Evolutionary conservation across 1,140 invertebrate genomes (phyloP).

Genomic region (Dreissena polymorpha): DNA sequence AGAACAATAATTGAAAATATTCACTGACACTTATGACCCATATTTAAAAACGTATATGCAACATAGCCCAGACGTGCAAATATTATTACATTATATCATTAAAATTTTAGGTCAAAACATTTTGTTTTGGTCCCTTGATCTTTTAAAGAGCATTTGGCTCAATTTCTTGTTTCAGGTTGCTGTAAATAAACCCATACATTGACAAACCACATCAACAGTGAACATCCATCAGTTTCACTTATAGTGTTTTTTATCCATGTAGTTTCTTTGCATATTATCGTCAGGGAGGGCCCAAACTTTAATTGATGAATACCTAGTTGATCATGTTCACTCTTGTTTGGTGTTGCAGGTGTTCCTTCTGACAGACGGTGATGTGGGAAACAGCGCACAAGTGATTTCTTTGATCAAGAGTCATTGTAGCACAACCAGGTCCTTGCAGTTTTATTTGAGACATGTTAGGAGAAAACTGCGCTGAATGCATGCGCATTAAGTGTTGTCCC

Average conservation of each 20-base stretch:
- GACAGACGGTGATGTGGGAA: conserved; percentile 39
- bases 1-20: no score
- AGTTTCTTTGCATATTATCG: neutral
- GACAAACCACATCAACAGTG: no score
- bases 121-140: no score
- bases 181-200: no score
- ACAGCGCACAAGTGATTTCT: conserved; percentile 1
- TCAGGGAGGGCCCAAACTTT: neutral
- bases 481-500: neutral
- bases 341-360: conserved; percentile 41
- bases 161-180: no score
- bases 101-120: no score
- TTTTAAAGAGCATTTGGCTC: no score
- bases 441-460: neutral
- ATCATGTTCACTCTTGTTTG: neutral
- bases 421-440: neutral
- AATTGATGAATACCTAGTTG: neutral
- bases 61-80: no score
- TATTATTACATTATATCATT: no score
- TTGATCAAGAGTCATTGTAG: conserved; percentile 3
- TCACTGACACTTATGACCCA: no score
- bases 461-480: neutral
- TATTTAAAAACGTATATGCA: no score
- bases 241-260: neutral
- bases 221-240: neutral